Conservation (phyloP, 2,888 invertebrate species). For the Ypsolopha scabrella region DNA sequence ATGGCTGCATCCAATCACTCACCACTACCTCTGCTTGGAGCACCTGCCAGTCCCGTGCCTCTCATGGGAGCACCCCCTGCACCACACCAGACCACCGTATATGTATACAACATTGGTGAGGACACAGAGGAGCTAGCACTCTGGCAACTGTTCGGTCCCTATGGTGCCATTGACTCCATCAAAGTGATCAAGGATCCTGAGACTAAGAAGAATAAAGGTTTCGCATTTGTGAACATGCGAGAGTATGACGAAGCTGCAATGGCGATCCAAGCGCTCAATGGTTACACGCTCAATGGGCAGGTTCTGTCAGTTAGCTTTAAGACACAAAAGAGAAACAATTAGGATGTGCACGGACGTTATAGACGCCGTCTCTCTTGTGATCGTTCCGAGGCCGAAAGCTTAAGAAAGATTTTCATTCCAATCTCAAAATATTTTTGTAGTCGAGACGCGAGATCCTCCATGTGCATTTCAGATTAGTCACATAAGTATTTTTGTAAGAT, state of each 20-base stretch:
- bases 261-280: conserved; percentile 67
- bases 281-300: conserved; percentile 68
- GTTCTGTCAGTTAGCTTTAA: conserved; percentile 70
- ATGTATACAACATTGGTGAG: conserved; percentile 67
- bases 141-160: conserved; percentile 67
- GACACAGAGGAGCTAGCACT: conserved; percentile 64
- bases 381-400: conserved; percentile 55
- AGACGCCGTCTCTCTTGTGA: conserved; percentile 52
- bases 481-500: conserved; percentile 71
- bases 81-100: conserved; percentile 63
- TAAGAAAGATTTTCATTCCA: conserved; percentile 65
- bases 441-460: conserved; percentile 63
- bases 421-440: conserved; percentile 70
- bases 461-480: conserved; percentile 68
- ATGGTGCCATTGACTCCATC: conserved; percentile 66
- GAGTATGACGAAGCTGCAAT: conserved; percentile 67
- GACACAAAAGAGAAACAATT: conserved; percentile 58
- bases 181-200: conserved; percentile 68
- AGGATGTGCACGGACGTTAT: conserved; percentile 51
- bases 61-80: conserved; percentile 46
- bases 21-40: conserved; percentile 53
- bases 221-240: conserved; percentile 67
- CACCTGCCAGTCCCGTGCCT: conserved; percentile 57
- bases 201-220: conserved; percentile 68
- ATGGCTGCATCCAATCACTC: conserved; percentile 61